Evolutionary conservation across 2,888 invertebrate species (phyloP).

Genomic region (Gonocerus acuteangulatus): DNA sequence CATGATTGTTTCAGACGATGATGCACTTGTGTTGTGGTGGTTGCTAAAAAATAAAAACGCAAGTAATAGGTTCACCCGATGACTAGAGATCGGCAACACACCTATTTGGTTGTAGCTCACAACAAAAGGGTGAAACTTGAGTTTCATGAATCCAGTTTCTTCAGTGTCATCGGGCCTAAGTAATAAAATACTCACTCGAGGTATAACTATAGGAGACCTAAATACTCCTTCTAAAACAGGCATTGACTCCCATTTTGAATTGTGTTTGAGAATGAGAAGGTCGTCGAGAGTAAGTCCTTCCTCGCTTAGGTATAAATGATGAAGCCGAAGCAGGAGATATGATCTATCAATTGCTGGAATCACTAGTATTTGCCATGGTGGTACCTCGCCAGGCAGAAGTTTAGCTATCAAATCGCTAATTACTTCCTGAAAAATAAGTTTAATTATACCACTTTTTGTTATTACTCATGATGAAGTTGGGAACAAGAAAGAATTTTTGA

Average conservation of each 20-base stretch:
- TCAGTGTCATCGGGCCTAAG: too few relatives aligned
- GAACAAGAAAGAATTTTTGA: too few relatives aligned
- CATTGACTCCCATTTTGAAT: constrained; percentile 12
- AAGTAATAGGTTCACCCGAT: too few relatives aligned
- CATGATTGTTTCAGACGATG: too few relatives aligned
- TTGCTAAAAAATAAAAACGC: too few relatives aligned
- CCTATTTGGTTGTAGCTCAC: too few relatives aligned
- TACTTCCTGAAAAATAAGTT: constrained; percentile 53
- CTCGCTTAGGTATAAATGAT: constrained; percentile 66
- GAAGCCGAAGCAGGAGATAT: constrained; percentile 63
- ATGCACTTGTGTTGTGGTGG: too few relatives aligned
- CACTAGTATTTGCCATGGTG: constrained; percentile 75
- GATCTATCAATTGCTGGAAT: constrained; percentile 57
- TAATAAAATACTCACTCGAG: constrained; percentile 45
- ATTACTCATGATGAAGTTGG: too few relatives aligned
- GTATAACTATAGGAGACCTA: constrained; percentile 54
- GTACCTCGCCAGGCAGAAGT: constrained; percentile 60
- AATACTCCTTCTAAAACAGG: constrained; percentile 44
- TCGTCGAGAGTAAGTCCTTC: constrained; percentile 67
- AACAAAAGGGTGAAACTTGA: too few relatives aligned
- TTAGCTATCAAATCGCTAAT: constrained; percentile 70
- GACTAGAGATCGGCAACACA: too few relatives aligned
- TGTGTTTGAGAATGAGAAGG: constrained; percentile 48
- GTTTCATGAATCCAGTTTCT: too few relatives aligned
- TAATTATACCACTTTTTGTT: too few relatives aligned